Conservation (phyloP, 2,797 vertebrate species). For the Peromyscus attwateri region DNA sequence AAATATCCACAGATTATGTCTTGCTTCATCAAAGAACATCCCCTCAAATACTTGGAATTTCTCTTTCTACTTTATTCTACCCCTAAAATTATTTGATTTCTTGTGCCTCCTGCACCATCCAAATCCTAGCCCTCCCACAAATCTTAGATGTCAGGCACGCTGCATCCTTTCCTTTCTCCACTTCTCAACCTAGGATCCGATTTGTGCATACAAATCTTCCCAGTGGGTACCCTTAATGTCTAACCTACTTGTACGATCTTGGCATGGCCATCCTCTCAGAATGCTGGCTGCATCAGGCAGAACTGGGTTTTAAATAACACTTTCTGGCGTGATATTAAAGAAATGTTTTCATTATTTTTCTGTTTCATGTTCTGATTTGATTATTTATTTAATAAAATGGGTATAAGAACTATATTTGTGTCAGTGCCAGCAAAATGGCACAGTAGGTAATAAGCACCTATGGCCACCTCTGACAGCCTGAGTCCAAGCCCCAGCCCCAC, state of each 20-base stretch:
- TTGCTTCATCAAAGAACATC: background rate
- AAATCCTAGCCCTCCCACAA: background rate
- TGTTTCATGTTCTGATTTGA: background rate
- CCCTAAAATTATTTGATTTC: background rate
- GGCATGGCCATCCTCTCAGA: background rate
- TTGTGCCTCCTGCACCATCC: background rate
- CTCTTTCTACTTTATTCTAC: background rate
- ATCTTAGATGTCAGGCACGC: background rate
- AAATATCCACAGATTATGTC: background rate
- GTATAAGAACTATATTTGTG: constrained; percentile 29
- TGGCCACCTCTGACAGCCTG: background rate
- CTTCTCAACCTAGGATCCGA: background rate
- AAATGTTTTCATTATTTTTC: background rate
- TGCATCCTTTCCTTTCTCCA: background rate
- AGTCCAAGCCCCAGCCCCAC: background rate
- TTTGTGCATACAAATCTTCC: background rate
- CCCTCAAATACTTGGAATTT: background rate
- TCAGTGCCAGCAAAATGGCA: background rate
- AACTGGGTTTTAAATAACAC: background rate
- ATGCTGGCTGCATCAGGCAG: background rate
- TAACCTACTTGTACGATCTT: background rate
- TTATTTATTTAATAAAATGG: constrained; percentile 29
- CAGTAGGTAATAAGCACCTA: background rate
- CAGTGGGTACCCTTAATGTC: background rate
- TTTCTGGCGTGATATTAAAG: background rate